These are phyloP conservation scores for Gnathonemus longibarbis DNA, from an alignment of 2,113 vertebrate species.

Conservation along the genomic window DNA sequence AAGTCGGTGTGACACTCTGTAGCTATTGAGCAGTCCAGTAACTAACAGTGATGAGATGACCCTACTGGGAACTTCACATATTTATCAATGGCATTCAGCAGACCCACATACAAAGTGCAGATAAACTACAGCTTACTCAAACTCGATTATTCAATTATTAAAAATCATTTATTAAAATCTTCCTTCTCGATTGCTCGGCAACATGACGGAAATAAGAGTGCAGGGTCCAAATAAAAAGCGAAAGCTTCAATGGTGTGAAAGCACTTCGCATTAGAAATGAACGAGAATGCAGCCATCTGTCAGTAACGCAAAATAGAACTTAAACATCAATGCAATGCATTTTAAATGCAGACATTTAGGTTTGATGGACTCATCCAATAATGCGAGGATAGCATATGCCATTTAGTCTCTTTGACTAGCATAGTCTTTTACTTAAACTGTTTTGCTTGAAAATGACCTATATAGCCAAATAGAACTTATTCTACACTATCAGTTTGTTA, in stretches of 20 bases:
- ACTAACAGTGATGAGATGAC: neutral
- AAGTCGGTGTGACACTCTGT: neutral
- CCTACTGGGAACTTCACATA: neutral
- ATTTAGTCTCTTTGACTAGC: neutral
- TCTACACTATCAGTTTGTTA: neutral
- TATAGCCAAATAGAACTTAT: neutral
- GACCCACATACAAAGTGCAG: neutral
- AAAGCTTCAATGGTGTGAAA: neutral
- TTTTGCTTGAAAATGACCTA: neutral
- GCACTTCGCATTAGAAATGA: neutral
- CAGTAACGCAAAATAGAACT: neutral
- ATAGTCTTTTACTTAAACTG: neutral
- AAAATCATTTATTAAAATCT: neutral
- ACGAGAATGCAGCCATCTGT: neutral
- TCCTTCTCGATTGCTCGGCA: neutral
- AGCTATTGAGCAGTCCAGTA: neutral
- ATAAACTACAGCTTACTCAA: neutral
- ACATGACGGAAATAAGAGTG: neutral
- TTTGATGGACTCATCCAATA: neutral
- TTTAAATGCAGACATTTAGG: neutral
- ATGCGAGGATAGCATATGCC: neutral
- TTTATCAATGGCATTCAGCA: neutral
- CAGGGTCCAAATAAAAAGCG: neutral
- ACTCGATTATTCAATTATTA: neutral
- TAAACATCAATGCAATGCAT: neutral